Evolutionary conservation across 1,140 invertebrate genomes (phyloP).

Genomic region (Drosophila lini): DNA sequence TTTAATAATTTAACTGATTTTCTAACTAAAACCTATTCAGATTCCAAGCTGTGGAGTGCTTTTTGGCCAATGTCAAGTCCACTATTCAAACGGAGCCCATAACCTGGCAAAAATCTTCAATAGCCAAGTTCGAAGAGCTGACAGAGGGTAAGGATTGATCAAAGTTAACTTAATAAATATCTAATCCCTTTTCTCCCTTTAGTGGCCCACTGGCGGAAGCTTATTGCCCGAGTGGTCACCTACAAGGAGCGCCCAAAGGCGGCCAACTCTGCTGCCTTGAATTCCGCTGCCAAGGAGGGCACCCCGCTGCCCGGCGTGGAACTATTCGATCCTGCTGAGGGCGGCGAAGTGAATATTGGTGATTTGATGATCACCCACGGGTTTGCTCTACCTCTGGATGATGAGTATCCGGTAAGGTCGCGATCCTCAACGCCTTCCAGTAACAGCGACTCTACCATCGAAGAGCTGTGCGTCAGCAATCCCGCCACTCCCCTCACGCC

Average conservation of each 20-base stretch:
- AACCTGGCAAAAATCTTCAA: conserved; percentile 88
- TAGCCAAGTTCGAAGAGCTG: conserved; percentile 89
- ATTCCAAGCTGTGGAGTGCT: conserved; percentile 92
- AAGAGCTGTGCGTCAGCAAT: conserved; percentile 58
- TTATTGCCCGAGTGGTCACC: conserved; percentile 88
- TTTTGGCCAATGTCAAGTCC: conserved; percentile 89
- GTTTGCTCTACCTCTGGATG: conserved; percentile 70
- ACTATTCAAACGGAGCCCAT: conserved; percentile 71
- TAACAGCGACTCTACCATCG: conserved; percentile 69
- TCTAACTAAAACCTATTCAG: conserved; percentile 20
- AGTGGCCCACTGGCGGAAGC: conserved; percentile 88
- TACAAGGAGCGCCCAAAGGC: conserved; percentile 86
- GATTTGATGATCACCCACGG: conserved; percentile 75
- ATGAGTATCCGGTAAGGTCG: conserved; percentile 64
- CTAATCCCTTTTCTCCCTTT: neutral
- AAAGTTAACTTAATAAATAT: neutral
- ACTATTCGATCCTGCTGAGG: conserved; percentile 85
- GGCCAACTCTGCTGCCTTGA: conserved; percentile 38
- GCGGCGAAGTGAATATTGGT: conserved; percentile 73
- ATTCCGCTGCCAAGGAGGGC: conserved; percentile 85
- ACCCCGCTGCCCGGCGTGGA: conserved; percentile 88
- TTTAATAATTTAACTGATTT: neutral
- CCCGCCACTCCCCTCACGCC: conserved; percentile 58
- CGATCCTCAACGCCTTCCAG: conserved; percentile 68
- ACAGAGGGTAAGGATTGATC: conserved; percentile 84